Evolutionary conservation across 2,888 invertebrate genomes (phyloP).

Genomic region (Isoperla grammatica): DNA sequence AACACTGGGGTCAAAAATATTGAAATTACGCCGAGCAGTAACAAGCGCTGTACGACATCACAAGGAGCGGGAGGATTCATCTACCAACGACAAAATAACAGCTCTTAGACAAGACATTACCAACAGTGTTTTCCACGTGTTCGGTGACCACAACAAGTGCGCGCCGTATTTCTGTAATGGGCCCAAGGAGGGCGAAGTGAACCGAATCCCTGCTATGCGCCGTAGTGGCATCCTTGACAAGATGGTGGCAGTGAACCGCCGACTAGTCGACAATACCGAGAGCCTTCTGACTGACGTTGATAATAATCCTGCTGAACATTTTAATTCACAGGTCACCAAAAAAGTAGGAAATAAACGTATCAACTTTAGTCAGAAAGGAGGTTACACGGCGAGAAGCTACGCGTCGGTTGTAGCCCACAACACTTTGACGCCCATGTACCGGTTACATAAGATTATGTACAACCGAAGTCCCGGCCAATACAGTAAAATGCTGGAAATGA

Average conservation of each 20-base stretch:
- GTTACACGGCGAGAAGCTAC: too few relatives aligned
- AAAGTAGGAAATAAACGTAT: too few relatives aligned
- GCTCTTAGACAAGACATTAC: background rate
- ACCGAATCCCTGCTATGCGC: conserved; percentile 1
- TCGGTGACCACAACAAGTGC: background rate
- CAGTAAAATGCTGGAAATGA: too few relatives aligned
- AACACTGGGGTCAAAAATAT: background rate
- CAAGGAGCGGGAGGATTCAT: background rate
- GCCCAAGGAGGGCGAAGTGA: conserved; percentile 14
- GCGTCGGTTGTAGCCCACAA: too few relatives aligned
- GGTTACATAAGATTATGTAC: too few relatives aligned
- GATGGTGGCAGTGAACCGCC: too few relatives aligned
- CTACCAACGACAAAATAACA: background rate
- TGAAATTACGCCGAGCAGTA: background rate
- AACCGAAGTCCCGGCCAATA: background rate
- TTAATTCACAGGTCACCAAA: too few relatives aligned
- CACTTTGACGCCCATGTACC: too few relatives aligned
- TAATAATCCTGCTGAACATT: too few relatives aligned
- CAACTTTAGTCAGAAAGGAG: too few relatives aligned
- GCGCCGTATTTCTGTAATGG: conserved; percentile 2
- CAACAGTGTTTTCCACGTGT: background rate
- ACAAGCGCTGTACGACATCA: background rate
- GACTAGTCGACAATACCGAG: too few relatives aligned
- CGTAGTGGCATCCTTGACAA: background rate
- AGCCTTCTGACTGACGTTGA: too few relatives aligned